These are phyloP conservation scores for Actinemys pallida DNA, from an alignment of 2,113 vertebrate species.

Conservation along the genomic window DNA sequence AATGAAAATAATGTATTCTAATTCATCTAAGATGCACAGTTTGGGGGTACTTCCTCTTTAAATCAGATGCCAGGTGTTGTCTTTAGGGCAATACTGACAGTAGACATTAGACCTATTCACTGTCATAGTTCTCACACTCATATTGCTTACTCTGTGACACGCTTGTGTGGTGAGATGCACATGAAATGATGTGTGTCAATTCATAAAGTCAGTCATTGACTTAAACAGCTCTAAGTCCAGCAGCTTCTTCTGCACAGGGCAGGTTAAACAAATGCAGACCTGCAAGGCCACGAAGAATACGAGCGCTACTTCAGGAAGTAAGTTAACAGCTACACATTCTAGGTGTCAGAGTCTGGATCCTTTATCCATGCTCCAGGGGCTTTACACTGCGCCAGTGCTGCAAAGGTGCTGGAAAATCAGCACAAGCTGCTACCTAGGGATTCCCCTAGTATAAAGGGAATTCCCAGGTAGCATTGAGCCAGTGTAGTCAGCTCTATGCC, in stretches of 20 bases:
- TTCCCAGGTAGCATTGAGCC: background rate
- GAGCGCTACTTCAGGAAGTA: background rate
- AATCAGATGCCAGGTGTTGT: background rate
- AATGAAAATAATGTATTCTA: background rate
- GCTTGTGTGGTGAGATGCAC: background rate
- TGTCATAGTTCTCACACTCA: background rate
- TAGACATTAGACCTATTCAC: background rate
- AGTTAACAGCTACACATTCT: background rate
- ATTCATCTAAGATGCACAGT: background rate
- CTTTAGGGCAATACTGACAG: background rate
- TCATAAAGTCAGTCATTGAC: background rate
- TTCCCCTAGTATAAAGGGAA: background rate
- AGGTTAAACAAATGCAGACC: background rate
- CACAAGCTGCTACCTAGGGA: background rate
- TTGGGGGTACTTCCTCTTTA: background rate
- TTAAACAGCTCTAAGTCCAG: background rate
- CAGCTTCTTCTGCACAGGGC: background rate
- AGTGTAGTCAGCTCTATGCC: accelerated
- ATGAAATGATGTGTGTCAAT: background rate
- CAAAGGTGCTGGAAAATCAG: background rate
- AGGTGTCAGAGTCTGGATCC: background rate
- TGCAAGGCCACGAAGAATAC: background rate
- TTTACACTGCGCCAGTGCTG: background rate
- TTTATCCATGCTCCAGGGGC: background rate
- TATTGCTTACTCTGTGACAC: background rate